Conservation (phyloP, 2,113 vertebrate species). For the Pollimyrus isidori region DNA sequence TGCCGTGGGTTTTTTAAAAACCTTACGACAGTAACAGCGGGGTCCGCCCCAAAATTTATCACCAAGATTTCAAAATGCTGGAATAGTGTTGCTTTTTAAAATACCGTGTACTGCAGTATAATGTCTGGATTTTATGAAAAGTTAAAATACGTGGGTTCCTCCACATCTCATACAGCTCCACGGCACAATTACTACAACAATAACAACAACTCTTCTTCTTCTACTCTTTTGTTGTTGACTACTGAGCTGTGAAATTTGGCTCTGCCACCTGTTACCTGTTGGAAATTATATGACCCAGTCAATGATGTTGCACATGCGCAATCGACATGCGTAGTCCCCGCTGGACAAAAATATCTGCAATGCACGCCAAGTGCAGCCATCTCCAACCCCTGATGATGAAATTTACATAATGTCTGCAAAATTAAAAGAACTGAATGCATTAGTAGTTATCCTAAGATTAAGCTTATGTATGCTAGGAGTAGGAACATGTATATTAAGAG, state of each 20-base stretch:
- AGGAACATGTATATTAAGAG: no score
- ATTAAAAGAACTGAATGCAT: background rate
- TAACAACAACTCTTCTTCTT: background rate
- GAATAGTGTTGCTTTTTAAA: background rate
- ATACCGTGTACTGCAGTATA: background rate
- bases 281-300: background rate
- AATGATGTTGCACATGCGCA: background rate
- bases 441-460: background rate
- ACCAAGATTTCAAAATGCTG: background rate
- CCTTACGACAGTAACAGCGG: background rate
- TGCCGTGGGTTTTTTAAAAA: background rate
- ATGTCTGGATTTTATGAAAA: background rate
- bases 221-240: background rate
- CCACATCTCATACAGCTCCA: background rate
- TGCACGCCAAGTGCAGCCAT: background rate
- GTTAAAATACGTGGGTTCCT: background rate
- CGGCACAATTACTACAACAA: background rate
- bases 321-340: background rate
- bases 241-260: background rate
- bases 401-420: background rate
- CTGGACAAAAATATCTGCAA: background rate
- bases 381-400: background rate
- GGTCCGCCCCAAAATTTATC: background rate
- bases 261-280: background rate
- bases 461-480: background rate